These are phyloP conservation scores for Hepsetus odoe DNA, from an alignment of 2,113 vertebrate species.

Conservation along the genomic window DNA sequence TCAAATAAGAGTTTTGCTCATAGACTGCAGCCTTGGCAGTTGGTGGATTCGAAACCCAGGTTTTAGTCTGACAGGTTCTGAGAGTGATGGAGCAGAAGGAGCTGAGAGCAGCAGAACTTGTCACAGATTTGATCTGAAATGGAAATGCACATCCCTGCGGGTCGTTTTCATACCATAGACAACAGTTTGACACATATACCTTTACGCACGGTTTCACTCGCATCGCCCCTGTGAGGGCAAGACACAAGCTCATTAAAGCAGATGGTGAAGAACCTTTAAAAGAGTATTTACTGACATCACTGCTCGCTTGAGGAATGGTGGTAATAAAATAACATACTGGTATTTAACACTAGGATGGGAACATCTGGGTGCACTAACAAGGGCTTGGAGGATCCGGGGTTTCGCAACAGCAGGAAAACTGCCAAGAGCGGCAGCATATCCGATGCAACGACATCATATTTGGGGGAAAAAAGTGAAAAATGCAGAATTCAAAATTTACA, in stretches of 20 bases:
- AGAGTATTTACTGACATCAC: conserved; percentile 1
- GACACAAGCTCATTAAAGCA: neutral
- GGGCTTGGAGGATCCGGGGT: neutral
- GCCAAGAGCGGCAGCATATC: neutral
- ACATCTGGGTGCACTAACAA: neutral
- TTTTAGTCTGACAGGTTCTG: conserved; percentile 11
- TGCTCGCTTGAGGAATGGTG: neutral
- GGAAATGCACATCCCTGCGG: conserved; percentile 15
- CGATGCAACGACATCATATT: too few species aligned
- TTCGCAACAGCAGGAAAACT: neutral
- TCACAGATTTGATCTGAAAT: conserved; percentile 6
- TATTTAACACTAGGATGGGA: neutral
- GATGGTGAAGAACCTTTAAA: conserved; percentile 17
- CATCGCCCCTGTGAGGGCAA: neutral
- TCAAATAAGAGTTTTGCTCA: conserved; percentile 5
- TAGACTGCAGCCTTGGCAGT: neutral
- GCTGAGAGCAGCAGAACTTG: conserved; percentile 6
- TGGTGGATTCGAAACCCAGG: neutral
- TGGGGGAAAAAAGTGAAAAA: too few species aligned
- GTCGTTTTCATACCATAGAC: conserved; percentile 14
- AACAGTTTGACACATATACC: conserved; percentile 5
- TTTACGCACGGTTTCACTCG: conserved; percentile 26
- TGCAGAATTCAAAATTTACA: too few species aligned
- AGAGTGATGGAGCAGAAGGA: conserved; percentile 15
- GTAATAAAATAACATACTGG: neutral